Percentiles rank a stretch among this genome's conserved stretches.
Conservation (phyloP, 2,797 vertebrate genomes). For the Mormyrus hasselquistii region DNA sequence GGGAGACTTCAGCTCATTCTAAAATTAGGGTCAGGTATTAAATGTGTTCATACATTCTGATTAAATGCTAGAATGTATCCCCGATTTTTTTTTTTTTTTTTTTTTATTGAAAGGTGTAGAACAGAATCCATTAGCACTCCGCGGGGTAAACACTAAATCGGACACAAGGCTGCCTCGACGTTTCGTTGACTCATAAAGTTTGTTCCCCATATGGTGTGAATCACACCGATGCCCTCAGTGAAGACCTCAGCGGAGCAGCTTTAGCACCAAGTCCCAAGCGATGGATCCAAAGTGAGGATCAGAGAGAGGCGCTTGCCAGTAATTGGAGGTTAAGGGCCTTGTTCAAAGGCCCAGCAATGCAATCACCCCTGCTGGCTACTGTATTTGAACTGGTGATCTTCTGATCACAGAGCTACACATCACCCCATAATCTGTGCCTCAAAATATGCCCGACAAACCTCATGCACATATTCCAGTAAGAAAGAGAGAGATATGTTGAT, state of each 20-base stretch:
- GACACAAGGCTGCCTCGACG: not conserved
- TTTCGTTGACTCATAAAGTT: not conserved
- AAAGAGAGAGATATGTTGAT: not conserved
- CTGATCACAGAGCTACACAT: not conserved
- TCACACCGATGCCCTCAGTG: not conserved
- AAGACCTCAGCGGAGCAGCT: not conserved
- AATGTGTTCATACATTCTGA: not conserved
- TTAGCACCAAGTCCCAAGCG: not conserved
- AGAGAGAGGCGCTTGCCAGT: not conserved
- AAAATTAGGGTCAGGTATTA: not conserved
- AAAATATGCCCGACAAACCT: not conserved
- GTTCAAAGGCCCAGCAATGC: not conserved
- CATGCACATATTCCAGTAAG: not conserved
- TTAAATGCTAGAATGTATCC: not conserved
- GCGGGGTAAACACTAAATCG: not conserved
- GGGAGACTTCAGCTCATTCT: not conserved
- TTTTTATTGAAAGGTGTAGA: not conserved
- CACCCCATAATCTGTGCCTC: not conserved
- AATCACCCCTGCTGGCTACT: not conserved
- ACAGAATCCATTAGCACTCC: not conserved
- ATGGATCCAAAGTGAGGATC: not conserved
- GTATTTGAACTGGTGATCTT: not conserved
- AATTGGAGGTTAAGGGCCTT: not conserved
- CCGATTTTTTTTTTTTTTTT: not conserved
- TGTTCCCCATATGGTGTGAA: not conserved